Evolutionary conservation across 2,797 vertebrate genomes (phyloP), one percentile per base, ranked within the genome.

Genomic region (Momotus momota): DNA sequence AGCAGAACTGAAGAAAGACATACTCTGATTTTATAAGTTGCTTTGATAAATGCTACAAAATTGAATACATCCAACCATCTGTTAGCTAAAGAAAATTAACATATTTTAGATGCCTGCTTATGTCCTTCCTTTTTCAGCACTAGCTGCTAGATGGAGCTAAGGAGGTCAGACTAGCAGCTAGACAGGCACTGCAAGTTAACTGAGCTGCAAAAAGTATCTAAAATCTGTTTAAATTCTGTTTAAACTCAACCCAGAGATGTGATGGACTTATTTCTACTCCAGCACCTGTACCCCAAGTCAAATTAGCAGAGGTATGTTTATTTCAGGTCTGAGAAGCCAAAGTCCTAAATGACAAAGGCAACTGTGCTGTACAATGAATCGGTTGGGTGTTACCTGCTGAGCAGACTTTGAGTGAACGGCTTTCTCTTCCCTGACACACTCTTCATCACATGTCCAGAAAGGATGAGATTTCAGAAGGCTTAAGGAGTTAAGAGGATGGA

Each of bases 281-380:
- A 65, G 2, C 33, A 95, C 23, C 78, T 81, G 55, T 9, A 27
- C 27, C 35, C 54, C 66, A 65, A 43, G 29, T 16, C 49, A 54
- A 54, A 69, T 1, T 78, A 84, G 86, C 65, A 69, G 61, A 2
- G 9, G 33, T 31, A 27, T 41, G 60, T 49, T 86, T 54, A 78
- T 77, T 64, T 87, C 35, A 79, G 64, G 55, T 66, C 66, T 88
- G 81, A 89, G 85, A 92, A 78, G 69, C 13, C 20, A 43, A 57
- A 96, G 65, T n/a, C 77, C 33, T 52, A 81, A 90, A 92, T 57
- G 84, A 89, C 67, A 69, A 66, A 83, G 83, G 43, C 31, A 90
- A 20, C 33, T 31, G 13, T 45, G 51, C 49, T 92, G 79, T 90
- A 35, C 70, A 84, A 73, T 94, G 92, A 70, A 90, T 57, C 66